phyloP scores from a whole-genome alignment of 2,797 vertebrate species.

The Gobio occitaniae region DNA sequence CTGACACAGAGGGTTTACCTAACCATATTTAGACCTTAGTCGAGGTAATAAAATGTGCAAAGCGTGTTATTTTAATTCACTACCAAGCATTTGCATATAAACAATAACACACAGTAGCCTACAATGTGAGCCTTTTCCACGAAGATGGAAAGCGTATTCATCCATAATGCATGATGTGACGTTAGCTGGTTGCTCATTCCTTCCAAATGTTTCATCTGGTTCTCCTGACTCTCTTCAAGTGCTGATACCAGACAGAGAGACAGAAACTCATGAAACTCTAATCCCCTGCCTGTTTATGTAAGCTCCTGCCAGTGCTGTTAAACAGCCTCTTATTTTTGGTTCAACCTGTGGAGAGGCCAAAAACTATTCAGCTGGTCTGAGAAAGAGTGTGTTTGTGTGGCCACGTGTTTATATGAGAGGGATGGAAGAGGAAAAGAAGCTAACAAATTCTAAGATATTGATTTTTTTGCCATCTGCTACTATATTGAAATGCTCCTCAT shows the following conservation, averaged over 20 bases:
- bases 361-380: constrained; percentile 45
- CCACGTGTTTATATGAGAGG: constrained; percentile 28
- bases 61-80: constrained; percentile 5
- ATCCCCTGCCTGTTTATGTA: constrained; percentile 57
- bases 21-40: not conserved
- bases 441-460: constrained; percentile 17
- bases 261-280: constrained; percentile 50
- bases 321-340: constrained; percentile 61
- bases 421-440: constrained; percentile 35
- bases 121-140: not conserved
- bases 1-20: not conserved
- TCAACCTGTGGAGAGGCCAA: constrained; percentile 58
- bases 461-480: not conserved
- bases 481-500: not conserved
- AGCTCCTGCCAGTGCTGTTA: constrained; percentile 59
- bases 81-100: constrained; percentile 11
- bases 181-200: constrained; percentile 48
- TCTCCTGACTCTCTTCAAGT: constrained; percentile 42
- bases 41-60: constrained; percentile 8
- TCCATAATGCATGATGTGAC: constrained; percentile 50
- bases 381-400: constrained; percentile 27
- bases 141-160: constrained; percentile 42
- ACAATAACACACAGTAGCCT: constrained; percentile 29
- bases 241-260: constrained; percentile 51
- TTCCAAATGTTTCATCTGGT: constrained; percentile 49